A percentile compares a stretch with the other conserved stretches of the same genome.
phyloP scores from a whole-genome alignment of 2,888 invertebrate genomes.

The Macroteleia sp. region DNA sequence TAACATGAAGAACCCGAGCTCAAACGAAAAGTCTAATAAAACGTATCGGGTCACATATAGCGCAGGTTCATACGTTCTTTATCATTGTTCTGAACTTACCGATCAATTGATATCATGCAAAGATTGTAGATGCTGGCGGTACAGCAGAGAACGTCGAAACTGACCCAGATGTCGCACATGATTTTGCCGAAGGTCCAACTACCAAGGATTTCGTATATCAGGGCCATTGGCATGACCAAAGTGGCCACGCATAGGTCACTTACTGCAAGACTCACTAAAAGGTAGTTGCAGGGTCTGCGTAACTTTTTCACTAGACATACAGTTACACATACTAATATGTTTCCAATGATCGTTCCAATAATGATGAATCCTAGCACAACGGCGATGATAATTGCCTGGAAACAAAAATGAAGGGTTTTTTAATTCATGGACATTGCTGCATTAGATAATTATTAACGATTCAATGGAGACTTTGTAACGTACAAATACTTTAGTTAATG shows the following conservation, averaged over 20 bases:
- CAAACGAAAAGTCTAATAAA: no score
- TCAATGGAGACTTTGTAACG: background rate
- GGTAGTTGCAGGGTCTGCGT: constrained; percentile 94
- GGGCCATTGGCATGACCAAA: constrained; percentile 98
- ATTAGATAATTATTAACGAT: constrained; percentile 15
- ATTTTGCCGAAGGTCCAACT: constrained; percentile 96
- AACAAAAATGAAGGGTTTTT: constrained; percentile 27
- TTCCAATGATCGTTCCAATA: constrained; percentile 92
- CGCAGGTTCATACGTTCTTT: background rate
- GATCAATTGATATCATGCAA: constrained; percentile 98
- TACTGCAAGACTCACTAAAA: constrained; percentile 96
- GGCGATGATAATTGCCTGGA: constrained; percentile 88
- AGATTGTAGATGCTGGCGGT: constrained; percentile 99
- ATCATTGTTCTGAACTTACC: constrained; percentile 74
- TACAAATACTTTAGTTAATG: constrained; percentile 4
- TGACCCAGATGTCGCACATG: constrained; percentile 98
- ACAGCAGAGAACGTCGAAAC: constrained; percentile 98
- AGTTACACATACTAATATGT: constrained; percentile 97
- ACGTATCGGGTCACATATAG: no score
- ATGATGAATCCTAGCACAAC: constrained; percentile 90
- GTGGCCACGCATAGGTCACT: constrained; percentile 98
- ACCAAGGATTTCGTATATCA: constrained; percentile 96
- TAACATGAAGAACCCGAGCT: no score
- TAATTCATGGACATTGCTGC: background rate
- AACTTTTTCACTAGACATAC: constrained; percentile 97